A percentile compares a stretch with the other conserved stretches of the same genome.
Conservation (phyloP, 1,140 invertebrate genomes). For the Nebria ingens region DNA sequence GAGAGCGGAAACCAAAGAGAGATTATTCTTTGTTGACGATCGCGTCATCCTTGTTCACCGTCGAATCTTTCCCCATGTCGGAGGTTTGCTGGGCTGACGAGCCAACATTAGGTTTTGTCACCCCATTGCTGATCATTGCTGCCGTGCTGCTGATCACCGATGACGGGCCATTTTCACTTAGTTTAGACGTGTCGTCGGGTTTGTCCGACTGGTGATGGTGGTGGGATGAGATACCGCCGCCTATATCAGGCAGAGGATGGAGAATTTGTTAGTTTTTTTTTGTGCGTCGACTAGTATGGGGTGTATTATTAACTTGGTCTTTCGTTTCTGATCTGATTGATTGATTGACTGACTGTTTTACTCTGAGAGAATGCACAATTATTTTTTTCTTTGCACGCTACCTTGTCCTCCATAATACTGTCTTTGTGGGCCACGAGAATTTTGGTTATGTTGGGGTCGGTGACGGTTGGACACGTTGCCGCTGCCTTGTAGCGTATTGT, state of each 20-base stretch:
- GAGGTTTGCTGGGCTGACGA: conserved; percentile 16
- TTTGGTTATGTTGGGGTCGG: conserved; percentile 24
- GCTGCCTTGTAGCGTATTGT: conserved; percentile 24
- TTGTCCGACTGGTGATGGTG: conserved; percentile 27
- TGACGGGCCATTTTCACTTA: conserved; percentile 18
- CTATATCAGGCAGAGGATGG: conserved; percentile 9
- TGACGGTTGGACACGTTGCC: conserved; percentile 23
- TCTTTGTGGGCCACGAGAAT: conserved; percentile 25
- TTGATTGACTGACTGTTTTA: no score
- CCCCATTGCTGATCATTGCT: conserved; percentile 14
- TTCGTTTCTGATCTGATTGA: no score
- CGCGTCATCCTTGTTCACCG: conserved; percentile 23
- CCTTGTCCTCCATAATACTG: conserved; percentile 31
- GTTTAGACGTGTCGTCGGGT: conserved; percentile 25
- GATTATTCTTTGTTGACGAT: conserved; percentile 25
- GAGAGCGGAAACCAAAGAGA: no score
- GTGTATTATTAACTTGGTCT: no score
- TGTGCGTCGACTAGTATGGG: no score
- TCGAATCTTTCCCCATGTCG: conserved; percentile 21
- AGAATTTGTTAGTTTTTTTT: conserved; percentile 8
- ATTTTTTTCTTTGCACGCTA: conserved; percentile 15
- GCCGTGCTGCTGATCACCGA: conserved; percentile 14
- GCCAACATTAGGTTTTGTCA: conserved; percentile 12
- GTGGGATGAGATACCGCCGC: conserved; percentile 11
- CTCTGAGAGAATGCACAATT: no score